These are phyloP conservation scores for Hylaea fasciaria DNA, from an alignment of 2,888 invertebrate species.

Conservation along the genomic window DNA sequence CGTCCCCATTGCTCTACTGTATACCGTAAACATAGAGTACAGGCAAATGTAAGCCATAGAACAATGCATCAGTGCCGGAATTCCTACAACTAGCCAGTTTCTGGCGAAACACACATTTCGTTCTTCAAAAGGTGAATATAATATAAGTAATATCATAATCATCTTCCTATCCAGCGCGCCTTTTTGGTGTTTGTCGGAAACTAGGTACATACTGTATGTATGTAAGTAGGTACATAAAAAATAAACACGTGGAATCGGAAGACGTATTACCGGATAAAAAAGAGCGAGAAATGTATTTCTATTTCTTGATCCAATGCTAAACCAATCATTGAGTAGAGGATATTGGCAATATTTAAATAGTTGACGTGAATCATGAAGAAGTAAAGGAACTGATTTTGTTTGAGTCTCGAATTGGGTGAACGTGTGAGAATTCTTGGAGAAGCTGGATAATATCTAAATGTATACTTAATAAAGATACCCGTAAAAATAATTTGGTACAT, in stretches of 20 bases:
- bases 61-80: background rate
- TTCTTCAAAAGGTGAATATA: conserved; percentile 41
- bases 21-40: background rate
- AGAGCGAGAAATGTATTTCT: conserved; percentile 18
- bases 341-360: background rate
- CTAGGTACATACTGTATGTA: conserved; percentile 7
- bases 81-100: background rate
- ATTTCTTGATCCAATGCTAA: conserved; percentile 21
- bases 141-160: conserved; percentile 43
- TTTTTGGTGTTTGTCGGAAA: conserved; percentile 5
- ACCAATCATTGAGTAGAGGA: conserved; percentile 13
- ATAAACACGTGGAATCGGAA: conserved; percentile 13
- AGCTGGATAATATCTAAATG: background rate
- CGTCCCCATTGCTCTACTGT: conserved; percentile 7
- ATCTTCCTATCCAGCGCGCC: conserved; percentile 29
- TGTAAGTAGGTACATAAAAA: too few relatives aligned
- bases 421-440: background rate
- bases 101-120: conserved; percentile 23
- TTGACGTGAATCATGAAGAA: background rate
- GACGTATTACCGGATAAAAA: conserved; percentile 17
- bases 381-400: conserved; percentile 3
- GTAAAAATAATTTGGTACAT: background rate
- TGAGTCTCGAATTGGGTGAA: background rate
- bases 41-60: conserved; percentile 1
- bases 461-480: background rate